These are phyloP conservation scores for Cantharis lateralis DNA, from an alignment of 2,888 invertebrate species.

Conservation along the genomic window DNA sequence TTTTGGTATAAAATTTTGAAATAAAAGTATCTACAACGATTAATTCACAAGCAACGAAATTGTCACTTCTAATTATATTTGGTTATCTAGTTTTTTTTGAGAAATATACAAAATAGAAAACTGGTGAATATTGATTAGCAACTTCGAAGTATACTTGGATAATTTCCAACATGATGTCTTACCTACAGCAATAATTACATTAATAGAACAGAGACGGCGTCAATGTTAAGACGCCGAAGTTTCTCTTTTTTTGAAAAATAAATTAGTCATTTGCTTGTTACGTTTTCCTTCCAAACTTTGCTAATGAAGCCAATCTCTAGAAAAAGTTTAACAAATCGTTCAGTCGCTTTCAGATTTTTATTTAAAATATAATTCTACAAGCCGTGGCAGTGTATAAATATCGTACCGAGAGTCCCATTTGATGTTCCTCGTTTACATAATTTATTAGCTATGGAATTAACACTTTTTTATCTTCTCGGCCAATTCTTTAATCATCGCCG, in stretches of 20 bases:
- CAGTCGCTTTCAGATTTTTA: not conserved
- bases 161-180: constrained; percentile 4
- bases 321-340: not conserved
- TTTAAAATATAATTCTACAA: not conserved
- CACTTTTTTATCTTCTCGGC: no score
- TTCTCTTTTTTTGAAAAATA: not conserved
- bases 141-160: constrained; percentile 3
- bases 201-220: constrained; percentile 8
- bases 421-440: no score
- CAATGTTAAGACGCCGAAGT: constrained; percentile 6
- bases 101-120: not conserved
- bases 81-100: not conserved
- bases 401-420: no score
- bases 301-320: not conserved
- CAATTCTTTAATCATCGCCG: no score
- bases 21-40: no score
- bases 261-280: not conserved
- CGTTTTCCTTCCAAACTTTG: not conserved
- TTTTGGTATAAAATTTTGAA: no score
- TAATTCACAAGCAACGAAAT: not conserved
- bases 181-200: constrained; percentile 3
- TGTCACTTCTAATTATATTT: not conserved
- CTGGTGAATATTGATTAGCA: not conserved
- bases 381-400: not conserved
- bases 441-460: no score